phyloP scores from a whole-genome alignment of 2,888 invertebrate species.

The Ectemnius continuus region DNA sequence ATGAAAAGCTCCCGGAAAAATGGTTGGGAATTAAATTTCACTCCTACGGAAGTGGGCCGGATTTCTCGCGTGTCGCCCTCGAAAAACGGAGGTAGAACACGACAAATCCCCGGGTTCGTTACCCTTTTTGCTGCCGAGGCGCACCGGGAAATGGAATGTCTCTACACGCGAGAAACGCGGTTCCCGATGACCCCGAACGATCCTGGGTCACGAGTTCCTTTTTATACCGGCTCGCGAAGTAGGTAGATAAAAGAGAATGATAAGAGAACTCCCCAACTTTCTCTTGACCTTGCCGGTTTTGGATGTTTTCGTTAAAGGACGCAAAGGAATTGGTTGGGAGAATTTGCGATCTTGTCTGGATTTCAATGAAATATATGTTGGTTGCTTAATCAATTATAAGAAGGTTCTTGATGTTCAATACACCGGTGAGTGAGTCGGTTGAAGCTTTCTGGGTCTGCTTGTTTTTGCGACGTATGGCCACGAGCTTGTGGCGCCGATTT shows the following conservation, averaged over 20 bases:
- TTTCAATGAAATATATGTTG: too few species aligned
- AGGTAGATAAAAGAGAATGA: constrained; percentile 1
- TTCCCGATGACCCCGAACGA: neutral
- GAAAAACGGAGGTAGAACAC: too few species aligned
- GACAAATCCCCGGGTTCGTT: too few species aligned
- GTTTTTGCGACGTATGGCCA: constrained; percentile 25
- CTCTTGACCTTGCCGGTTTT: neutral
- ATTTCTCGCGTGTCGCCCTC: too few species aligned
- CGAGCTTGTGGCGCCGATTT: constrained; percentile 53
- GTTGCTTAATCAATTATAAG: too few species aligned
- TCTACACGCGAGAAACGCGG: neutral
- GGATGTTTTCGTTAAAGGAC: neutral
- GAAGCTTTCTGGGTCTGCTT: too few species aligned
- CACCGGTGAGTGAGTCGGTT: too few species aligned
- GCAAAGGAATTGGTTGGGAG: neutral
- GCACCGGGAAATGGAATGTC: constrained; percentile 22
- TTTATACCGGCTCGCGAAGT: neutral
- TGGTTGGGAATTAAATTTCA: neutral
- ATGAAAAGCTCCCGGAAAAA: neutral
- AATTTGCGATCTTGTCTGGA: too few species aligned
- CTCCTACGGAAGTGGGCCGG: neutral
- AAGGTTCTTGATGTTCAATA: too few species aligned
- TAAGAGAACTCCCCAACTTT: neutral
- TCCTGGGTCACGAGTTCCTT: neutral
- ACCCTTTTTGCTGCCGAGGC: too few species aligned